phyloP scores from a whole-genome alignment of 1,140 invertebrate genomes.

The Thereuonema tuberculata region DNA sequence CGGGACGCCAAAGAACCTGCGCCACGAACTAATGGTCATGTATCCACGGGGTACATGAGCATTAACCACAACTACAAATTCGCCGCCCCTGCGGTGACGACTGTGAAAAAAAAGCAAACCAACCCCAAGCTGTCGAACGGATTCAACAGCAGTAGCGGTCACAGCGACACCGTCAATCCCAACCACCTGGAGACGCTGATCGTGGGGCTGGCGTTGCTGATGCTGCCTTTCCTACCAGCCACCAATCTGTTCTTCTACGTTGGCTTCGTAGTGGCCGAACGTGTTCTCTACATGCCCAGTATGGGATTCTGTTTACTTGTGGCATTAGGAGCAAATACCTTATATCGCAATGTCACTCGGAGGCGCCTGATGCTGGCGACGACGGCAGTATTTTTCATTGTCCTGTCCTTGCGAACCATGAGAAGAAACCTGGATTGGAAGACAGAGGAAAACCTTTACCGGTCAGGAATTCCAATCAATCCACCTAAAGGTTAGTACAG shows the following conservation, averaged over 20 bases:
- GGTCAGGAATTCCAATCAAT: constrained; percentile 78
- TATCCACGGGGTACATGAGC: background rate
- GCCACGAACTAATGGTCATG: background rate
- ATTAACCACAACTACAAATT: background rate
- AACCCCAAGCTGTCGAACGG: background rate
- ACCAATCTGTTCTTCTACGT: constrained; percentile 84
- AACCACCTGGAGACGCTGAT: constrained; percentile 7
- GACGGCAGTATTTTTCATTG: constrained; percentile 42
- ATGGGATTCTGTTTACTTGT: constrained; percentile 85
- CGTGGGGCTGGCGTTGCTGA: constrained; percentile 57
- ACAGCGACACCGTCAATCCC: background rate
- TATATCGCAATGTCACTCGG: constrained; percentile 25
- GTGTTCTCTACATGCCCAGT: constrained; percentile 56
- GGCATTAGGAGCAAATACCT: constrained; percentile 44
- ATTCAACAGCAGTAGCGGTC: background rate
- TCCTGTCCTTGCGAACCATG: constrained; percentile 61
- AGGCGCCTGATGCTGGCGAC: constrained; percentile 30
- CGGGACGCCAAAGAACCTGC: background rate
- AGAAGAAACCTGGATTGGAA: constrained; percentile 77
- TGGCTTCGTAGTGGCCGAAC: constrained; percentile 91
- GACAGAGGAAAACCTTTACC: constrained; percentile 83
- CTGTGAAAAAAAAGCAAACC: background rate
- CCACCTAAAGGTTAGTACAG: constrained; percentile 92
- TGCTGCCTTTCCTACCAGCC: constrained; percentile 83
- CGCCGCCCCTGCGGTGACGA: background rate